Percentiles rank a stretch among this genome's conserved stretches.
phyloP scores from a whole-genome alignment of 1,140 invertebrate genomes.

The Gryllus bimaculatus region DNA sequence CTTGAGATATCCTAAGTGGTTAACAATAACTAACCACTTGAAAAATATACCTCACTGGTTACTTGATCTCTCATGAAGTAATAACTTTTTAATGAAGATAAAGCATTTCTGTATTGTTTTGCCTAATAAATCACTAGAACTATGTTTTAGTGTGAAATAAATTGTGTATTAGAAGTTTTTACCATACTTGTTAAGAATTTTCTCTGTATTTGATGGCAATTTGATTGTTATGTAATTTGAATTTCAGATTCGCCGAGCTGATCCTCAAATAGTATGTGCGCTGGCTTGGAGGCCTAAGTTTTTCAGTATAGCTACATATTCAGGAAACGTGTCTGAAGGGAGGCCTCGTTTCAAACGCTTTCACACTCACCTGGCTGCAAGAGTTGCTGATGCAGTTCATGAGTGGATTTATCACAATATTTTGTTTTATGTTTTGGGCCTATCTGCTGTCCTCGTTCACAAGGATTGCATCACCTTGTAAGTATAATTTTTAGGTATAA shows the following conservation, averaged over 20 bases:
- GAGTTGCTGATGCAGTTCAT: conserved; percentile 42
- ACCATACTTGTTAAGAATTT: not conserved
- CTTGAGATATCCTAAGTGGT: too few species aligned
- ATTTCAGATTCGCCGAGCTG: conserved; percentile 47
- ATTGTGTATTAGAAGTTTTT: conserved; percentile 18
- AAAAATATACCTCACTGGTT: too few species aligned
- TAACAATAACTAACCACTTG: too few species aligned
- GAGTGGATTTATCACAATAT: conserved; percentile 42
- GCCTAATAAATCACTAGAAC: too few species aligned
- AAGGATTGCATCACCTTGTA: conserved; percentile 57
- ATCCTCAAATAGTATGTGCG: conserved; percentile 52
- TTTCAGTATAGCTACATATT: conserved; percentile 37
- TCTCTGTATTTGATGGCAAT: conserved; percentile 18
- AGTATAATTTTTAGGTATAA: conserved; percentile 27
- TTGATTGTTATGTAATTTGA: not conserved
- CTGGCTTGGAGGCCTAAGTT: conserved; percentile 50
- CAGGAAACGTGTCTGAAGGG: conserved; percentile 33
- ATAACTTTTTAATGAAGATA: too few species aligned
- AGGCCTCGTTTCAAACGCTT: conserved; percentile 32
- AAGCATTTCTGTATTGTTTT: too few species aligned
- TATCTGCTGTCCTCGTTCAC: conserved; percentile 54
- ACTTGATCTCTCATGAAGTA: too few species aligned
- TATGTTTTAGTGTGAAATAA: conserved; percentile 18
- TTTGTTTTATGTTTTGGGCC: conserved; percentile 44
- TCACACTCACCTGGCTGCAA: conserved; percentile 37